Conservation (phyloP, 2,888 invertebrate species). For the Drosophila picticornis region DNA sequence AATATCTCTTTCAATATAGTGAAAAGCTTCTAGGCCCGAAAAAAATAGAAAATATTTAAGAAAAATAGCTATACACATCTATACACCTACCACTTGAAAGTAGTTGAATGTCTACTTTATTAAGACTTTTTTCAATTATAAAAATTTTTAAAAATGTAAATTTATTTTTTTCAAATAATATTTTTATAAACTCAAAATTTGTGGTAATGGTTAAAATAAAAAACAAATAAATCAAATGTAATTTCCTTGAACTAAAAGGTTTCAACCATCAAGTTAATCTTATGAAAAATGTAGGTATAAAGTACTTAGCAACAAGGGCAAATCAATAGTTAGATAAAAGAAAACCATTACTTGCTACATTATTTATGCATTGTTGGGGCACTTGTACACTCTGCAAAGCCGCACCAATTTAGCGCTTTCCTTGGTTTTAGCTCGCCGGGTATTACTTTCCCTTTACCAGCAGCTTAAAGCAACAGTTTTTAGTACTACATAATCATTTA, state of each 20-base stretch:
- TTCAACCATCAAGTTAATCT: not conserved
- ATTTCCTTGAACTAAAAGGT: not conserved
- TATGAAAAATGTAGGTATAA: not conserved
- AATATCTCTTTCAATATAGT: not conserved
- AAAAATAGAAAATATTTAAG: not conserved
- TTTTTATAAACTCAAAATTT: not conserved
- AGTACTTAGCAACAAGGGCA: not conserved
- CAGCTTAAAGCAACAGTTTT: slow-evolving; percentile 68
- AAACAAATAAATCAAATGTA: not conserved
- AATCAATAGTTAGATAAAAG: not conserved
- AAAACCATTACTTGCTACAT: not conserved
- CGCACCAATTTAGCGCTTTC: slow-evolving; percentile 14
- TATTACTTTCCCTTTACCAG: slow-evolving; percentile 73
- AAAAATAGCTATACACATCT: not conserved
- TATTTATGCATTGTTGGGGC: slow-evolving; percentile 1
- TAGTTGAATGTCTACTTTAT: not conserved
- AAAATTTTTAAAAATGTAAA: not conserved
- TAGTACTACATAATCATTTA: slow-evolving; percentile 76
- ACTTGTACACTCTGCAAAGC: slow-evolving; percentile 14
- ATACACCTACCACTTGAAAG: not conserved
- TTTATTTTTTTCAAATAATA: not conserved
- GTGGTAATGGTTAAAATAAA: not conserved
- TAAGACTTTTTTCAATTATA: not conserved
- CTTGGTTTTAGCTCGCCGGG: slow-evolving; percentile 34
- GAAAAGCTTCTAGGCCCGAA: not conserved